phyloP scores from a whole-genome alignment of 2,113 vertebrate genomes.

The Aix galericulata region DNA sequence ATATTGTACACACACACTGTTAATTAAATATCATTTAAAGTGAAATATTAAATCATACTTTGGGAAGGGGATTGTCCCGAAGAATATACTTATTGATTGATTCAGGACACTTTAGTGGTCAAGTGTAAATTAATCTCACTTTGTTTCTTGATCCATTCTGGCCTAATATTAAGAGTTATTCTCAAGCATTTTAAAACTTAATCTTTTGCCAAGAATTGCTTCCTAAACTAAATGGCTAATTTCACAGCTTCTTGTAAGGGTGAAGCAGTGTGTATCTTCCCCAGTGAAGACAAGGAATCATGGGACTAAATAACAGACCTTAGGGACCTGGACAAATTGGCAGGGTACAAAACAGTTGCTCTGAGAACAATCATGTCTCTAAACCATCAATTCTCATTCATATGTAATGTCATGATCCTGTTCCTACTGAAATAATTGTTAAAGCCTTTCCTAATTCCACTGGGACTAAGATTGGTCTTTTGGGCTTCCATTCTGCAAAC shows the following conservation, averaged over 20 bases:
- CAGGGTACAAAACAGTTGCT: slow-evolving; percentile 56
- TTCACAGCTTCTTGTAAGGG: neutral
- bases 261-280: neutral
- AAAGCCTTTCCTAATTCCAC: slow-evolving; percentile 32
- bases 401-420: slow-evolving; percentile 63
- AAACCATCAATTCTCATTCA: slow-evolving; percentile 66
- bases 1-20: neutral
- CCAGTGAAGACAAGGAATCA: neutral
- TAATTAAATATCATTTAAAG: neutral
- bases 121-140: neutral
- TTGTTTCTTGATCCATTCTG: neutral
- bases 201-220: neutral
- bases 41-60: neutral
- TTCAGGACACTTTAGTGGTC: neutral
- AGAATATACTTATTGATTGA: neutral
- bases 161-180: neutral
- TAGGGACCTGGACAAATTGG: slow-evolving; percentile 48
- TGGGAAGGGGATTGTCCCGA: neutral
- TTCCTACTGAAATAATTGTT: slow-evolving; percentile 41
- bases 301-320: neutral
- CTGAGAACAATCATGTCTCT: slow-evolving; percentile 35
- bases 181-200: neutral
- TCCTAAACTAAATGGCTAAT: neutral
- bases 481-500: slow-evolving; percentile 35
- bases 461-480: slow-evolving; percentile 17